Base-by-base conservation (phyloP, 2,113 vertebrate genomes). In the Sphyrna mokarran region DNA sequence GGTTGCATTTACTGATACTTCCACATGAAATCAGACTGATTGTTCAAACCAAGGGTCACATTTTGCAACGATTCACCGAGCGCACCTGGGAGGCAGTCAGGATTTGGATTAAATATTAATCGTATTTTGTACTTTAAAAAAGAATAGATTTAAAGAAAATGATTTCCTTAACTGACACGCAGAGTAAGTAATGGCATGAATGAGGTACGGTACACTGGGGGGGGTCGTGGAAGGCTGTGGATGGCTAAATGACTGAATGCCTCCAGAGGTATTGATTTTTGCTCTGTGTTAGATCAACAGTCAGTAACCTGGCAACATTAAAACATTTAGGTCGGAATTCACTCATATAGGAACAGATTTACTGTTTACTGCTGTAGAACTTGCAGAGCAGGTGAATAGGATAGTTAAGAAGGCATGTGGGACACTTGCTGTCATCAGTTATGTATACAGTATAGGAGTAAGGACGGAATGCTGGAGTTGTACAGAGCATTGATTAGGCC, bases 81-180 rank as follows among this genome's bases (percentile, higher is more conserved):
- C 8, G 29, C 58, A 22, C 9, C 54, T 48, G 68, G 23, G 69
- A 95, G 40, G 43, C 68, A 8, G 23, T 26, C 13, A 33, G 40
- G 70, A 72, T 48, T 14, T 23, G 23, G 26, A 54, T 29, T 72
- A 22, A 48, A 18, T 33, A 43, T 70, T 29, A 69, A 23, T 26
- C 16, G 72, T 72, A 72, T 13, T 89, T 29, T 58, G 54, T 33
- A 22, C 14, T 1, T n/a, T 33, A 13, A 18, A 95, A 95, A 61
- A 70, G 72, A 48, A 40, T 68, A 22, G 20, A 69, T 16, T 72
- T 4, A 33, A 72, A 70, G 93, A 69, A 26, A 95, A 95, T 95
- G 94, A 72, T 95, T 48, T 72, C 69, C 5, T 54, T 95, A 48
- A 95, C 94, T 29, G 94, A 95, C 94, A 72, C 94, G 26, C 94